Evolutionary conservation across 2,797 vertebrate species (phyloP), one percentile per base, ranked within the genome.

Genomic region (Siniperca undulata): DNA sequence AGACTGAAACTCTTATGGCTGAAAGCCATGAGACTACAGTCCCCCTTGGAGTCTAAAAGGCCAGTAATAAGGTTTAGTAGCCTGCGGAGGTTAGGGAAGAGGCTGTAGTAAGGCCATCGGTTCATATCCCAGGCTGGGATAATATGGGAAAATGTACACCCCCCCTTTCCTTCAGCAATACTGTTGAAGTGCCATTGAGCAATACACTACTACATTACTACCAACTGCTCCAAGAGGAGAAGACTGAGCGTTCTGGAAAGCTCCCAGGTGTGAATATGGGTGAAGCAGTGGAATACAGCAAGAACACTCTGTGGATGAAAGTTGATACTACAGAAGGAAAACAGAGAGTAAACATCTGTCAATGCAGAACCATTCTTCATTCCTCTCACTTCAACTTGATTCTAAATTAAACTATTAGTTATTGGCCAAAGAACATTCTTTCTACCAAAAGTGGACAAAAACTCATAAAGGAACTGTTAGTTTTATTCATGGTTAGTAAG

Each of bases 1-100:
- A 84, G 78, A 60, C 62, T 61, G 24, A 82, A 78, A 46, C 66
- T 70, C 52, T 71, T 34, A 46, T 81, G 83, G 80, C 82, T 70
- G 24, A 46, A 34, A 42, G 71, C 81, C 76, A 81, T 19, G 30
- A 46, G 30, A 64, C 70, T 66, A 16, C 30, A 22, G 50, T 74
- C 64, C 85, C 79, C 3, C 34, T 62, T 85, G 82, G 71, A 83
- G 79, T 81, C 34, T 77, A 56, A 81, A 48, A 75, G 46, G 22
- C 19, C 66, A 9, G 1, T 60, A 81, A 73, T 71, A 40, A 22
- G 44, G 65, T 88, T 68, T 72, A 67, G 75, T 30, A 59, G 70
- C 50, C 50, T 77, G 42, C 59, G 61, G 56, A 74, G 69, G 65
- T 79, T 62, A 40, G 2, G 17, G 52, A 69, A 62, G 30, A 81